Conservation (phyloP, 23 tunicate genomes). For the Styela clava region DNA sequence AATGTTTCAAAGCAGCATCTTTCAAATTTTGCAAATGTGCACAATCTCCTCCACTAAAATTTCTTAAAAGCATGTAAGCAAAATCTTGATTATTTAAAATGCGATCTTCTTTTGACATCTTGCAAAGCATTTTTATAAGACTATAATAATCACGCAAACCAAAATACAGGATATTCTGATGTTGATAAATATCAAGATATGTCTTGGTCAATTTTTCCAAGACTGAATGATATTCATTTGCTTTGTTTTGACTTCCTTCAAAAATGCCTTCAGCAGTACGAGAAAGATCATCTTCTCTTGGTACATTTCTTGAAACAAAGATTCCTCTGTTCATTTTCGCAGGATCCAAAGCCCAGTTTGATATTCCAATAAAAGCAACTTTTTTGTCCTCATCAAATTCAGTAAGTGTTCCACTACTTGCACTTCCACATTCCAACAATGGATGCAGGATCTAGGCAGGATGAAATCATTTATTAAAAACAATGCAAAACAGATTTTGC, state of each 20-base stretch:
- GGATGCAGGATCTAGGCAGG: conserved; percentile 50
- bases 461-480: not conserved
- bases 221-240: conserved; percentile 29
- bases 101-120: conserved; percentile 13
- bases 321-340: conserved; percentile 92
- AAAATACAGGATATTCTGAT: conserved; percentile 51
- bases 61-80: conserved; percentile 34
- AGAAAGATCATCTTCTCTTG: conserved; percentile 41
- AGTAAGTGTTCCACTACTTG: not conserved
- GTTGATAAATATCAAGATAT: conserved; percentile 44
- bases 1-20: conserved; percentile 15
- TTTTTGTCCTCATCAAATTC: conserved; percentile 25
- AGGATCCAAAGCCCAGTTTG: conserved; percentile 93
- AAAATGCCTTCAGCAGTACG: conserved; percentile 62
- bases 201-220: conserved; percentile 39
- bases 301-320: conserved; percentile 70
- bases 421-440: conserved; percentile 40
- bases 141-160: conserved; percentile 83
- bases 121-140: conserved; percentile 60
- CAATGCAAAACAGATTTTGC: not conserved
- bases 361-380: conserved; percentile 87
- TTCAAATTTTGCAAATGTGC: conserved; percentile 20
- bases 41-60: conserved; percentile 50
- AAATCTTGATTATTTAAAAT: conserved; percentile 26
- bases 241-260: conserved; percentile 8